A percentile compares a stretch with the other conserved stretches of the same genome.
These are phyloP conservation scores for Antigone vipio DNA, from an alignment of 2,113 vertebrate species.

Conservation along the genomic window DNA sequence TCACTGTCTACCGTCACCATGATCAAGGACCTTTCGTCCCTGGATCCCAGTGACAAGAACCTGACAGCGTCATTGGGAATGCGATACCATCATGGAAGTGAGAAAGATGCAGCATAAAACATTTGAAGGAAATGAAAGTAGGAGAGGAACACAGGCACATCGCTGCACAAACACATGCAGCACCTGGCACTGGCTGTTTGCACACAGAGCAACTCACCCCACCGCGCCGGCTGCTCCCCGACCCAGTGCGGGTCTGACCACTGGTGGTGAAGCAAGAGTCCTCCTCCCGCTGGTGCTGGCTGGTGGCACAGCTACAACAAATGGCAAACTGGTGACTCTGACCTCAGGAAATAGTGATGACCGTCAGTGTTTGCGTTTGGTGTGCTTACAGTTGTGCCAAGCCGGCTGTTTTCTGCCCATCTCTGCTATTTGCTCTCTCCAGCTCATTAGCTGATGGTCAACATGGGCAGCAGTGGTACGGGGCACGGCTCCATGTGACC, in stretches of 20 bases:
- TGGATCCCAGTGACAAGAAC: neutral
- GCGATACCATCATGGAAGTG: neutral
- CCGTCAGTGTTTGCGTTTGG: neutral
- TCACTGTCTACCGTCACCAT: rapidly evolving
- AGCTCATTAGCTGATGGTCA: neutral
- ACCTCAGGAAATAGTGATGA: neutral
- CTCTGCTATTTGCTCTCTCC: neutral
- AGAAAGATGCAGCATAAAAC: neutral
- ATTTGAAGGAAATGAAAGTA: neutral
- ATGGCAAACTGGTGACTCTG: neutral
- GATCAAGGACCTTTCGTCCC: neutral
- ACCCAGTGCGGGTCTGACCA: neutral
- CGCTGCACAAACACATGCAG: neutral
- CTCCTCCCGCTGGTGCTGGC: neutral
- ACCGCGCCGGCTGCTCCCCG: rapidly evolving
- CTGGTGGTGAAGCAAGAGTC: neutral
- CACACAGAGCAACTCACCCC: neutral
- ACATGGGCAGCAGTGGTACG: rapidly evolving
- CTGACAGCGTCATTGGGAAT: neutral
- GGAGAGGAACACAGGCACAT: neutral
- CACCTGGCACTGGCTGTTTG: rapidly evolving
- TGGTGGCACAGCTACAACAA: neutral
- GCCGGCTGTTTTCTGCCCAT: neutral
- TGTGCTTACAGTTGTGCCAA: neutral
- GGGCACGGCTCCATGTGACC: neutral